Base-by-base conservation (phyloP, 2,888 invertebrate species). In the Platerodrilus igneus region DNA sequence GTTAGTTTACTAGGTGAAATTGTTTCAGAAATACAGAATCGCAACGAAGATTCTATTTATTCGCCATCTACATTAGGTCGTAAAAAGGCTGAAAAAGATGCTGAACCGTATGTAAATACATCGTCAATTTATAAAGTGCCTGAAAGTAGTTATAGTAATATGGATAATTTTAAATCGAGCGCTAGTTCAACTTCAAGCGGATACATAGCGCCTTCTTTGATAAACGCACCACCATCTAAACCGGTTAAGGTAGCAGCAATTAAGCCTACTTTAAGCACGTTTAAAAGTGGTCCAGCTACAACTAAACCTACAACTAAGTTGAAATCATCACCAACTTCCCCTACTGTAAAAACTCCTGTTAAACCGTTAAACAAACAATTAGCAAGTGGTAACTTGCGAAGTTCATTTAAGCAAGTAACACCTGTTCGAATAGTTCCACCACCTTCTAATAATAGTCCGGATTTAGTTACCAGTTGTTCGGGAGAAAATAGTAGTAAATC, bases 1-100 rank as follows among this genome's bases (percentile, higher is more conserved):
- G 78, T 86, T 73, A 89, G 89, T 0, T 66, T 91, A 11, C 67
- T 91, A 0, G 85, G 87, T 4, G 91, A 91, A 68, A 91, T 91
- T 41, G 90, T 91, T 0, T 81, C 81, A 25, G 91, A 91, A 66
- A 90, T 91, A 56, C 87, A 90, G 55, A 84, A 83, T 55, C 73
- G 88, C 18, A 90, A 90, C 62, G 82, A 86, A 20, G 89, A 90
- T 54, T 89, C 89, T 0, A 88, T 91, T 51, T 91, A 91, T 62
- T 87, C 88, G 0, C 83, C 84, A 0, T 81, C 84, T 1, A 84
- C 83, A 0, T 64, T 86, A 2, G 74, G 77, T 1, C 71, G 78
- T 37, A 81, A 79, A 55, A 78, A 79, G 56, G 60, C 59, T 54
- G 7, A 67, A 60, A 26, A 62, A 52, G 41, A 67, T 66, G 51